phyloP scores from a whole-genome alignment of 2,888 invertebrate species.

The Phragmatobia fuliginosa region DNA sequence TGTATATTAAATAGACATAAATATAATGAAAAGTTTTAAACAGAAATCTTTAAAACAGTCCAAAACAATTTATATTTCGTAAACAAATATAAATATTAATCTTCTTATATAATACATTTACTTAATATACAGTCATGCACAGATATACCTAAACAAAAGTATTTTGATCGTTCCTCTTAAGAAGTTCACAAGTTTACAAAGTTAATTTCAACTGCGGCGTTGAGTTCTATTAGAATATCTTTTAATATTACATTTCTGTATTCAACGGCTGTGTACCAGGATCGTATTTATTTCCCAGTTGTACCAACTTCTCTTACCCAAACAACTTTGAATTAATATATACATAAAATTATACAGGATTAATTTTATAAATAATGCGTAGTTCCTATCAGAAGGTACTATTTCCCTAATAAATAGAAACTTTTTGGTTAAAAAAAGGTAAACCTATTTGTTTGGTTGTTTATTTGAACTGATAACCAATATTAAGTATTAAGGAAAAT shows the following conservation, averaged over 20 bases:
- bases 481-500: not conserved
- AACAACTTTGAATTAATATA: constrained; percentile 16
- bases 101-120: not conserved
- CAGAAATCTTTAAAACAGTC: not conserved
- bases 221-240: constrained; percentile 10
- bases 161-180: constrained; percentile 8
- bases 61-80: not conserved
- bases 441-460: not conserved
- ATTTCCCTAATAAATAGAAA: constrained; percentile 19
- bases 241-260: constrained; percentile 19
- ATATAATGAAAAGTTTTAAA: not conserved
- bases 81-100: not conserved
- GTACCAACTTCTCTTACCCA: constrained; percentile 7
- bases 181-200: constrained; percentile 17
- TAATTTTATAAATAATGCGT: constrained; percentile 18
- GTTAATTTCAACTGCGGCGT: constrained; percentile 15
- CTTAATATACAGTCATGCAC: not conserved
- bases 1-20: no score
- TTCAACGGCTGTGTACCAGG: constrained; percentile 2
- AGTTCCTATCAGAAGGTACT: constrained; percentile 11
- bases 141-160: constrained; percentile 8
- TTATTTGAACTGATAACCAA: not conserved
- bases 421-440: constrained; percentile 16
- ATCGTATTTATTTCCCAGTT: constrained; percentile 21
- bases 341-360: constrained; percentile 18